Evolutionary conservation across 2,113 vertebrate species (phyloP).

Genomic region (Ophiodon elongatus): DNA sequence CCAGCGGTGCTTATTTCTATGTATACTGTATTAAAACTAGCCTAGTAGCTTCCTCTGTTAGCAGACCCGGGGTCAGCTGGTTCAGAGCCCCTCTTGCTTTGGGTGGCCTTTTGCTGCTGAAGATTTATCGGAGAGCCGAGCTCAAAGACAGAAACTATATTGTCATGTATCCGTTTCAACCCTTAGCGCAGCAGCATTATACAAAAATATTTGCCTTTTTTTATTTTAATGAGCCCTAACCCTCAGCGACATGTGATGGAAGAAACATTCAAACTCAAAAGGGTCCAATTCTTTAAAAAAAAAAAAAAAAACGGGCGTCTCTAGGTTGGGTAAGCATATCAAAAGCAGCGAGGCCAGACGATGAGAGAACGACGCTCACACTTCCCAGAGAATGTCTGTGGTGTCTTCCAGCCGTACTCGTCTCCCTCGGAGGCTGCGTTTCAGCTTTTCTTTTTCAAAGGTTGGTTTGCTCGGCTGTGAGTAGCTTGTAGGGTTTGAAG

Average conservation of each 20-base stretch:
- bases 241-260: too few relatives aligned
- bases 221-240: neutral
- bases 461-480: neutral
- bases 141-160: neutral
- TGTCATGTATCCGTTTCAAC: neutral
- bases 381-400: too few relatives aligned
- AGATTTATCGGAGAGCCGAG: neutral
- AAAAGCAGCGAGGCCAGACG: neutral
- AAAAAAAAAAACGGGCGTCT: neutral
- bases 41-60: slow-evolving; percentile 34
- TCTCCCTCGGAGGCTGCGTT: neutral
- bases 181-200: neutral
- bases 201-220: neutral
- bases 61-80: slow-evolving; percentile 32
- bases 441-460: neutral
- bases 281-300: neutral
- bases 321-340: neutral
- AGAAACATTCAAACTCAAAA: neutral
- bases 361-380: neutral
- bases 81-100: neutral
- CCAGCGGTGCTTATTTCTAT: slow-evolving; percentile 46
- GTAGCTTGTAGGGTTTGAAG: neutral
- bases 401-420: neutral
- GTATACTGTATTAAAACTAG: slow-evolving; percentile 60
- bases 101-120: neutral